Evolutionary conservation across 2,888 invertebrate genomes (phyloP).

Genomic region (Nephrotoma flavescens): DNA sequence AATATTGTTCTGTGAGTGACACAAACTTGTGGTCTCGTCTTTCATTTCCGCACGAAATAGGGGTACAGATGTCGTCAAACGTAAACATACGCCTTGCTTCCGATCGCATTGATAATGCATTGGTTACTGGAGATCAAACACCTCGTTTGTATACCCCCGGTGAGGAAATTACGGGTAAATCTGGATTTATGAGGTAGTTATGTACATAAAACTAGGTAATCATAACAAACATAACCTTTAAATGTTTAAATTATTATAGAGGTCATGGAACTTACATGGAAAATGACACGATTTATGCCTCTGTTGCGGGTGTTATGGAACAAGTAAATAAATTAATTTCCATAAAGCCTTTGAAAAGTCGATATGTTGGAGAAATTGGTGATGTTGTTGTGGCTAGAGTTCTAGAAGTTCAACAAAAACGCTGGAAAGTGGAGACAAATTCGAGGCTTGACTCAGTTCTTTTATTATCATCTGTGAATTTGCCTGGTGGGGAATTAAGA

Average conservation of each 20-base stretch:
- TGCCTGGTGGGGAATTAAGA: slow-evolving; percentile 94
- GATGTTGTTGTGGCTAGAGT: slow-evolving; percentile 94
- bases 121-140: slow-evolving; percentile 35
- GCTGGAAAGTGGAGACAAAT: slow-evolving; percentile 94
- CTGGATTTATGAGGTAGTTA: slow-evolving; percentile 69
- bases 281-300: slow-evolving; percentile 69
- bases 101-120: slow-evolving; percentile 42
- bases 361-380: slow-evolving; percentile 88
- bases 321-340: slow-evolving; percentile 91
- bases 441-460: slow-evolving; percentile 77
- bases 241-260: slow-evolving; percentile 34
- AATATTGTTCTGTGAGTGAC: too few species aligned
- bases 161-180: slow-evolving; percentile 68
- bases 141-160: slow-evolving; percentile 72
- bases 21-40: too few species aligned
- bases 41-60: too few species aligned
- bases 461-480: slow-evolving; percentile 81
- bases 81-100: slow-evolving; percentile 49
- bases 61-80: slow-evolving; percentile 33
- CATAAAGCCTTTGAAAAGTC: slow-evolving; percentile 77
- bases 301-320: slow-evolving; percentile 88
- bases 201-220: slow-evolving; percentile 4
- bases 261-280: slow-evolving; percentile 94
- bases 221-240: slow-evolving; percentile 13
- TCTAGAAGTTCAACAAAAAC: slow-evolving; percentile 80